Percentiles rank a stretch among this genome's conserved stretches.
phyloP scores from a whole-genome alignment of 2,797 vertebrate species.

The Australoheros facetus region DNA sequence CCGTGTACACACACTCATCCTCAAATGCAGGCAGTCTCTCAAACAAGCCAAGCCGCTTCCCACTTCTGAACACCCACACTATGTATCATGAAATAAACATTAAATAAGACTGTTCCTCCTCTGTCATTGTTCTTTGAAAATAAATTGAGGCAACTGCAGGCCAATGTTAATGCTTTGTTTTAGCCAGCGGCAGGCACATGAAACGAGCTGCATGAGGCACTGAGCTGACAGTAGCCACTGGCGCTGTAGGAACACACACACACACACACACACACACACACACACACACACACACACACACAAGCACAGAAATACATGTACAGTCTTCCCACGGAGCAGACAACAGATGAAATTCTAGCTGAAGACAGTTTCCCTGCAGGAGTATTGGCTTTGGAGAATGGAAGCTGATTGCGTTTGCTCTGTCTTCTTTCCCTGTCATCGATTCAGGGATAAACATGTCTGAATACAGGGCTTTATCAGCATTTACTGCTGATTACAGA shows the following conservation, averaged over 20 bases:
- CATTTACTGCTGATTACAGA: conserved; percentile 63
- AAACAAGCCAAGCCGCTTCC: conserved; percentile 61
- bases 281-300: conserved; percentile 29
- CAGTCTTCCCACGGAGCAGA: conserved; percentile 53
- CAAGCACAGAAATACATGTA: conserved; percentile 39
- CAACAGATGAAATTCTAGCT: conserved; percentile 72
- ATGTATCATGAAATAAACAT: conserved; percentile 78
- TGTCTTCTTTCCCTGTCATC: conserved; percentile 66
- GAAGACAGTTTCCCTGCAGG: conserved; percentile 71
- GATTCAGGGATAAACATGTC: conserved; percentile 71
- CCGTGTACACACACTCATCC: conserved; percentile 40
- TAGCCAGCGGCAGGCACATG: conserved; percentile 75
- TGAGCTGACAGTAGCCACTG: conserved; percentile 79
- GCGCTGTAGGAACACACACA: conserved; percentile 58
- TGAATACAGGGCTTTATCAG: conserved; percentile 59
- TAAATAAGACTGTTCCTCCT: conserved; percentile 69
- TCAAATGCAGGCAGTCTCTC: conserved; percentile 56
- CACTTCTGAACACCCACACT: conserved; percentile 72
- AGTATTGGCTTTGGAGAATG: conserved; percentile 73
- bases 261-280: conserved; percentile 38
- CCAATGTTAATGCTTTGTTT: conserved; percentile 79
- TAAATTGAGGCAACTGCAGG: conserved; percentile 75
- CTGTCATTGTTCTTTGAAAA: conserved; percentile 79
- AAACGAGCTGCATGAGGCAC: conserved; percentile 74
- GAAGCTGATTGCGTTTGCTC: conserved; percentile 72